phyloP scores from a whole-genome alignment of 1,140 invertebrate species.

The Drosophila truncata region DNA sequence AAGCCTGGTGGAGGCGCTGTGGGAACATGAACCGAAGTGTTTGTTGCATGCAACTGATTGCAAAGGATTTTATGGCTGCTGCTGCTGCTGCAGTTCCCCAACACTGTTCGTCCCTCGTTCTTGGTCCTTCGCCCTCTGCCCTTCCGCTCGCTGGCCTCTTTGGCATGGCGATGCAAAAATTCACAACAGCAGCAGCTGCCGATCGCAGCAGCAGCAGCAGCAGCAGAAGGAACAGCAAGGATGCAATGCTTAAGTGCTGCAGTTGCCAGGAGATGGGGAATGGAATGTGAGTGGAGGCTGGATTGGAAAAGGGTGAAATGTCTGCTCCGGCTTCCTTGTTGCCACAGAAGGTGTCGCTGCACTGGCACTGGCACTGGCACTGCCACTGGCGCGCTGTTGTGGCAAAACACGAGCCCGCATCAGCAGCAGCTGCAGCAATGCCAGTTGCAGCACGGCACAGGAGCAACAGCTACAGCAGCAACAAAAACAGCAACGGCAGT shows the following conservation, averaged over 20 bases:
- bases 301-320: constrained; percentile 24
- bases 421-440: constrained; percentile 45
- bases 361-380: constrained; percentile 14
- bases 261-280: constrained; percentile 8
- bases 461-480: constrained; percentile 26
- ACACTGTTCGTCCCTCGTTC: not conserved
- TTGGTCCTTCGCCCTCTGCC: not conserved
- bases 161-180: constrained; percentile 45
- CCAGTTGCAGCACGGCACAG: constrained; percentile 26
- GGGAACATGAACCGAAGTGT: constrained; percentile 63
- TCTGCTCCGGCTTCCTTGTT: constrained; percentile 63
- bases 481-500: constrained; percentile 35
- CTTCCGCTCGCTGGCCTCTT: constrained; percentile 22
- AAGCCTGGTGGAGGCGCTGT: constrained; percentile 20
- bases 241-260: constrained; percentile 71
- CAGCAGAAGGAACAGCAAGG: constrained; percentile 47
- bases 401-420: constrained; percentile 72
- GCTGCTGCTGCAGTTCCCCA: constrained; percentile 26
- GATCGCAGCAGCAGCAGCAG: constrained; percentile 49
- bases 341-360: constrained; percentile 76
- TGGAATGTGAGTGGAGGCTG: not conserved
- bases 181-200: constrained; percentile 49
- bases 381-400: constrained; percentile 55
- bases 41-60: constrained; percentile 82
- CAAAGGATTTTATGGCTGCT: constrained; percentile 75